phyloP scores from a whole-genome alignment of 2,113 vertebrate species.

The Acanthisitta chloris region DNA sequence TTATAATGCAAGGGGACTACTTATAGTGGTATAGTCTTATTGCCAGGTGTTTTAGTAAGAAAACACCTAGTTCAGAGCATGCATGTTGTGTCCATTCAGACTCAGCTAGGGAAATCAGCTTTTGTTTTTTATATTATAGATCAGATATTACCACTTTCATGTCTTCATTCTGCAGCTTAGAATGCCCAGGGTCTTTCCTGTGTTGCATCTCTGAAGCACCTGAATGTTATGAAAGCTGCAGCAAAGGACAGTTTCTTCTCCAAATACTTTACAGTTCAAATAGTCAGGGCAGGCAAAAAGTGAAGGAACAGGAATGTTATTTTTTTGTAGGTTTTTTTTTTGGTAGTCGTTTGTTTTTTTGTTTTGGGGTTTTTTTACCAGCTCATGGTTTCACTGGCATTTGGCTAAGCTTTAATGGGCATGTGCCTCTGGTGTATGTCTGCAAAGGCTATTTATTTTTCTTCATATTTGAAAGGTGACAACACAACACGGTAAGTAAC shows the following conservation, averaged over 20 bases:
- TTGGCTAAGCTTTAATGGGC: neutral
- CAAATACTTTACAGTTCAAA: neutral
- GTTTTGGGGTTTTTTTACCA: neutral
- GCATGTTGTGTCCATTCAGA: neutral
- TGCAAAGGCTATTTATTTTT: neutral
- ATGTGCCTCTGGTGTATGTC: rapidly evolving
- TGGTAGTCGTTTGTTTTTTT: neutral
- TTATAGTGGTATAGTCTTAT: neutral
- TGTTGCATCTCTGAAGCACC: neutral
- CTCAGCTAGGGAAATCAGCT: neutral
- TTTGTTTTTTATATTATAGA: neutral
- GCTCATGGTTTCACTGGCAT: neutral
- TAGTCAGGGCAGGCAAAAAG: neutral
- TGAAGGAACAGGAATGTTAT: neutral
- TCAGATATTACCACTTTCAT: neutral
- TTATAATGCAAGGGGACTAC: neutral
- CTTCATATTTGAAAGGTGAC: neutral
- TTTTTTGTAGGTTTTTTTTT: neutral
- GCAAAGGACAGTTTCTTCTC: neutral
- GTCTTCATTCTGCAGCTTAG: neutral
- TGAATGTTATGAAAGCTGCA: neutral
- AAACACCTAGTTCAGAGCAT: neutral
- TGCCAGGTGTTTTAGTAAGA: neutral
- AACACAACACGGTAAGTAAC: neutral
- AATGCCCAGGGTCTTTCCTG: neutral